These are phyloP conservation scores for Mus pahari DNA, from an alignment of 2,113 vertebrate species.

Conservation along the genomic window DNA sequence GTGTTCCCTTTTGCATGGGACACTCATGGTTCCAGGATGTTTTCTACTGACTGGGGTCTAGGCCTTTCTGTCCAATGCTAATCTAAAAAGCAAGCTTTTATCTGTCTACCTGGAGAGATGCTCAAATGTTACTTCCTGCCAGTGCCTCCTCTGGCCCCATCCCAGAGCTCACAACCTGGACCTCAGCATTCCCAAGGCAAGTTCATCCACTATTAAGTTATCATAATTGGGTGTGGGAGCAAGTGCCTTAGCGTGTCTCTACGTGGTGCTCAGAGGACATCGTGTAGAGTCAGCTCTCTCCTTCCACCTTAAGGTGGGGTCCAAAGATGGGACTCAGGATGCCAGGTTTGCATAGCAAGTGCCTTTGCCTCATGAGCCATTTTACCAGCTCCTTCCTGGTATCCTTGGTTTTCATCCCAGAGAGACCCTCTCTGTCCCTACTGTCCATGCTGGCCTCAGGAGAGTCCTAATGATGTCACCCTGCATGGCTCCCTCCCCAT, in stretches of 20 bases:
- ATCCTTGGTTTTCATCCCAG: background rate
- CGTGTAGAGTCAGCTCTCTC: background rate
- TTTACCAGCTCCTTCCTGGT: background rate
- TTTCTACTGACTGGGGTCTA: background rate
- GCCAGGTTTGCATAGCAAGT: no score
- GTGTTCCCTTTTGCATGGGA: fast-evolving
- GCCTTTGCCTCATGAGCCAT: background rate
- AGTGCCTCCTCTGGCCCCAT: background rate
- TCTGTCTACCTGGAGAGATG: background rate
- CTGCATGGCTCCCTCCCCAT: background rate
- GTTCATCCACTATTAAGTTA: background rate
- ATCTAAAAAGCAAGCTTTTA: background rate
- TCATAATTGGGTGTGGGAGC: no score
- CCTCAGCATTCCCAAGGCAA: no score
- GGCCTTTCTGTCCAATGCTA: background rate
- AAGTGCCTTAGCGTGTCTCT: background rate
- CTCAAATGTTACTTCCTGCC: background rate
- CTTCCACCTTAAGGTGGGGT: background rate
- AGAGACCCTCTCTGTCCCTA: background rate
- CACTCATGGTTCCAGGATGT: fast-evolving
- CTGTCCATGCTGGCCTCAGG: no score
- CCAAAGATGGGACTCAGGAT: no score
- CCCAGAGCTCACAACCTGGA: background rate
- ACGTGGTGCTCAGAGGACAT: background rate
- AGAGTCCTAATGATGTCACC: fast-evolving